Conservation (phyloP, 2,113 vertebrate genomes). For the Psophia crepitans region DNA sequence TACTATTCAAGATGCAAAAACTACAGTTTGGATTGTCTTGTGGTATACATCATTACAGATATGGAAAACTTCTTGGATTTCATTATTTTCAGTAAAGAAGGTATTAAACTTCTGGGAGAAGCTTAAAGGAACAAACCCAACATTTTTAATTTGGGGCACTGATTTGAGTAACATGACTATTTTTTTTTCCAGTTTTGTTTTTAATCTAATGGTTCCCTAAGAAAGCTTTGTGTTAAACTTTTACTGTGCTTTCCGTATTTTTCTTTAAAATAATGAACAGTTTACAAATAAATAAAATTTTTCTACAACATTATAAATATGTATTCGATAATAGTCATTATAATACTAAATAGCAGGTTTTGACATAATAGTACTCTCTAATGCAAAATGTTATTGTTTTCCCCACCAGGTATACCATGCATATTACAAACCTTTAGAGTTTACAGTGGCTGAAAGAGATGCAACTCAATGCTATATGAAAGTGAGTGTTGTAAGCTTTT, state of each 20-base stretch:
- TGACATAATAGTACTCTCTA: not conserved
- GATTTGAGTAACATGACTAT: not conserved
- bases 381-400: not conserved
- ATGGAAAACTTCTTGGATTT: not conserved
- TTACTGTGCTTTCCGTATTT: not conserved
- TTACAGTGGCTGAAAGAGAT: conserved; percentile 84
- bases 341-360: not conserved
- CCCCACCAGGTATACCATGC: conserved; percentile 88
- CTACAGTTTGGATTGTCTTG: not conserved
- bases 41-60: not conserved
- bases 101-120: not conserved
- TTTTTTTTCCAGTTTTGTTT: not conserved
- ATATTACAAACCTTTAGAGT: conserved; percentile 93
- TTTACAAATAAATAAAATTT: not conserved
- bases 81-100: not conserved
- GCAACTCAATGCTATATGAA: conserved; percentile 92
- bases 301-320: not conserved
- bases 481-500: conserved; percentile 69
- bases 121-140: not conserved
- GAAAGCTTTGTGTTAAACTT: not conserved
- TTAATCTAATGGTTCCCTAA: not conserved
- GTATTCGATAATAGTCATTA: not conserved
- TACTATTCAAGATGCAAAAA: not conserved
- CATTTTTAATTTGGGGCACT: not conserved
- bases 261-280: not conserved